Evolutionary conservation across 2,113 vertebrate genomes (phyloP).

Genomic region (Saimiri boliviensis): DNA sequence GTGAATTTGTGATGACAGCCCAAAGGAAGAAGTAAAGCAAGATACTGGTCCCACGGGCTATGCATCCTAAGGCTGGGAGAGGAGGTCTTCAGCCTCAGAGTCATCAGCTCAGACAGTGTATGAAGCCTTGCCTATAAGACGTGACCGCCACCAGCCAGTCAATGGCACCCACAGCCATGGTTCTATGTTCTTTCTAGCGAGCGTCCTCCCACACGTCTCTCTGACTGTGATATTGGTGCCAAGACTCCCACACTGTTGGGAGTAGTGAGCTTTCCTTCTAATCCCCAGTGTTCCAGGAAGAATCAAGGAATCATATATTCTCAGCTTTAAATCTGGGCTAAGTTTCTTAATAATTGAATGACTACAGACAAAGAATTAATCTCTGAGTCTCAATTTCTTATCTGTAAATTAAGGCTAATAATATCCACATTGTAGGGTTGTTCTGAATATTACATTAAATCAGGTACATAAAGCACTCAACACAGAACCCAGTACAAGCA

Average conservation of each 20-base stretch:
- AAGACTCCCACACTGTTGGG: not conserved
- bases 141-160: not conserved
- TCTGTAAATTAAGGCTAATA: not conserved
- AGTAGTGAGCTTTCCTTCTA: not conserved
- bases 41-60: not conserved
- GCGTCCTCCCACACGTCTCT: not conserved
- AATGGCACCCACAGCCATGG: not conserved
- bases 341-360: not conserved
- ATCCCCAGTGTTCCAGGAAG: not conserved
- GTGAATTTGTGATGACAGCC: not conserved
- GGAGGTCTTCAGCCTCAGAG: not conserved
- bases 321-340: not conserved
- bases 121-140: not conserved
- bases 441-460: slow-evolving; percentile 20
- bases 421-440: not conserved
- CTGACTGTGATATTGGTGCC: not conserved
- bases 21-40: not conserved
- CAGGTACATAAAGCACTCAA: not conserved
- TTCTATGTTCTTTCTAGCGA: not conserved
- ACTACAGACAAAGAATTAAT: not conserved
- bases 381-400: not conserved
- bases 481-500: not conserved
- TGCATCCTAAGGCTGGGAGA: not conserved
- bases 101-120: not conserved
- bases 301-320: not conserved